These are phyloP conservation scores for Benthosema pterotum DNA, from an alignment of 2,797 vertebrate genomes.

Conservation along the genomic window DNA sequence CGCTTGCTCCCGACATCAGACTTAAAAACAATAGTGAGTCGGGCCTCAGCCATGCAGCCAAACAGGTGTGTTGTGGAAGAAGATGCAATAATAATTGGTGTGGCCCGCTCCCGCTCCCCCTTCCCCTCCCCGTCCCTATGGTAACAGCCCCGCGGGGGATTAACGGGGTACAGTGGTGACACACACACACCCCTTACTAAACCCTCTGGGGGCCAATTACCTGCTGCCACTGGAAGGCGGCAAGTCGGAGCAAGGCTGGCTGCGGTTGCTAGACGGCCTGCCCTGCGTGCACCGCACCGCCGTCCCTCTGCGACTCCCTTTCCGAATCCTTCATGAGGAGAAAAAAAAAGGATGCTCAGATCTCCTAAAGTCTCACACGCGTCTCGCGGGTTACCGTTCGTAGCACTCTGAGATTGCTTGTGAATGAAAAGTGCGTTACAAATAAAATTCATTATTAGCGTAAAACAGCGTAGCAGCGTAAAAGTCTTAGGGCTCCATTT, in stretches of 20 bases:
- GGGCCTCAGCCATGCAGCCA: conserved; percentile 44
- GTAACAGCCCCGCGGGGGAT: conserved; percentile 78
- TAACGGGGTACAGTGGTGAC: conserved; percentile 62
- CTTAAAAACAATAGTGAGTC: conserved; percentile 44
- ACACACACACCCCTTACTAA: conserved; percentile 55
- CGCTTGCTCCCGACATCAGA: conserved; percentile 10
- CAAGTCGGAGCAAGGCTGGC: conserved; percentile 82
- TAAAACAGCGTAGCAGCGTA: background rate
- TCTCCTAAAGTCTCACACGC: conserved; percentile 2
- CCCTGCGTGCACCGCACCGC: conserved; percentile 45
- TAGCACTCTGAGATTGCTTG: no score
- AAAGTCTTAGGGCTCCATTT: no score
- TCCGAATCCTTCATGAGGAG: conserved; percentile 25
- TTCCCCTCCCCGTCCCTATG: conserved; percentile 65
- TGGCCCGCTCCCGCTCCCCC: conserved; percentile 61
- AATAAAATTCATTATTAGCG: no score
- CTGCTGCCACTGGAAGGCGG: conserved; percentile 70
- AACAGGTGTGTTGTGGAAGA: conserved; percentile 78
- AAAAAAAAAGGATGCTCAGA: conserved; percentile 34
- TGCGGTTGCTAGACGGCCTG: conserved; percentile 69
- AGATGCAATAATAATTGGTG: conserved; percentile 77
- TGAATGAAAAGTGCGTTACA: no score
- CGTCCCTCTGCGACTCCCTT: conserved; percentile 59
- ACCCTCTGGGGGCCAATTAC: conserved; percentile 82
- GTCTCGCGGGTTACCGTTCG: background rate